A percentile compares a stretch with the other conserved stretches of the same genome.
These are phyloP conservation scores for Cotesia vestalis DNA, from an alignment of 1,140 invertebrate genomes.

Conservation along the genomic window DNA sequence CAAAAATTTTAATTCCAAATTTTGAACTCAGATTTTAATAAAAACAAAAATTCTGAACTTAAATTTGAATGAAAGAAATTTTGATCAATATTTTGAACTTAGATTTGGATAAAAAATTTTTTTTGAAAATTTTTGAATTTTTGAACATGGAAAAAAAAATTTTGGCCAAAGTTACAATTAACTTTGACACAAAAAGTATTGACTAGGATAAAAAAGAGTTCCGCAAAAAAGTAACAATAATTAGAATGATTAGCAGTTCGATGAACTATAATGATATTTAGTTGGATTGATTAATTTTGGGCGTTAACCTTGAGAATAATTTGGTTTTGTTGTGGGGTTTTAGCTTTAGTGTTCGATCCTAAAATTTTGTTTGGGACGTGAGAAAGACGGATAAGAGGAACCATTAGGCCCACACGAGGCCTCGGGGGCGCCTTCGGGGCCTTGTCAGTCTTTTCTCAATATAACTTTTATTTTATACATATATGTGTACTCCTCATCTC, in stretches of 20 bases:
- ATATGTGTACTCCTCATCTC: conserved; percentile 44
- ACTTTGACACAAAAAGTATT: too few species aligned
- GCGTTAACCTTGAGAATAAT: conserved; percentile 44
- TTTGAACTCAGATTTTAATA: too few species aligned
- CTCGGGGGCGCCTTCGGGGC: conserved; percentile 52
- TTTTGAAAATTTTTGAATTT: too few species aligned
- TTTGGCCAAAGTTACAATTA: too few species aligned
- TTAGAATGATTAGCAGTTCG: conserved; percentile 26
- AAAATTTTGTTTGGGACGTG: background rate
- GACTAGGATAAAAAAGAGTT: too few species aligned
- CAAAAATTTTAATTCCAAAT: too few species aligned
- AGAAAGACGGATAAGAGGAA: conserved; percentile 8
- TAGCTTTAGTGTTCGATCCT: background rate
- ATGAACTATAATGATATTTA: too few species aligned
- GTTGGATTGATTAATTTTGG: conserved; percentile 60
- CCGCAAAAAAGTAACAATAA: conserved; percentile 25
- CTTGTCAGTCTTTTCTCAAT: conserved; percentile 54
- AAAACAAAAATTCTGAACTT: too few species aligned
- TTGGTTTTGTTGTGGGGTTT: background rate
- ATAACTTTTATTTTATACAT: conserved; percentile 23
- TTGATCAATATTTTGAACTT: too few species aligned
- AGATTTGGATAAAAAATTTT: too few species aligned
- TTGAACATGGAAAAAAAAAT: too few species aligned
- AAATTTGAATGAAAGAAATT: too few species aligned
- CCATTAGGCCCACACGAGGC: conserved; percentile 38